Evolutionary conservation across 2,888 invertebrate species (phyloP).

Genomic region (Erannis defoliaria): DNA sequence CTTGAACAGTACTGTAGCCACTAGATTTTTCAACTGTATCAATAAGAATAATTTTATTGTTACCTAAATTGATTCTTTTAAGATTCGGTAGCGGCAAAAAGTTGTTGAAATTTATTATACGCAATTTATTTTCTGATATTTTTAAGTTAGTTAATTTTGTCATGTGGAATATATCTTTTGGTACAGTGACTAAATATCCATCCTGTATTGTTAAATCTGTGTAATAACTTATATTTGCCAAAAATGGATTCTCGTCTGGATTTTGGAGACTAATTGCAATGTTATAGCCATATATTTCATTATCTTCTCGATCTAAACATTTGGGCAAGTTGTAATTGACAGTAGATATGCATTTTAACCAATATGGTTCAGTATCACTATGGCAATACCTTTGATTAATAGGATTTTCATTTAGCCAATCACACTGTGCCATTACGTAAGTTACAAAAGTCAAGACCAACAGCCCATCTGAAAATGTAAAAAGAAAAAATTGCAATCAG

Average conservation of each 20-base stretch:
- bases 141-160: background rate
- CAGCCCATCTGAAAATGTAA: too few relatives aligned
- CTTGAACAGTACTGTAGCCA: background rate
- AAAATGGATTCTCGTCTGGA: slow-evolving; percentile 6
- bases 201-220: background rate
- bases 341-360: background rate
- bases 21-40: background rate
- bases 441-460: too few relatives aligned
- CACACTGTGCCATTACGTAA: too few relatives aligned
- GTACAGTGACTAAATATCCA: slow-evolving; percentile 11
- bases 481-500: too few relatives aligned
- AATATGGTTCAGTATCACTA: too few relatives aligned
- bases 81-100: background rate
- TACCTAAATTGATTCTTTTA: background rate
- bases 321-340: background rate
- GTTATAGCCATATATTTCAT: background rate
- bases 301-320: background rate
- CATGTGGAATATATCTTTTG: slow-evolving; percentile 5
- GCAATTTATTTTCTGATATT: slow-evolving; percentile 10
- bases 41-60: slow-evolving; percentile 6
- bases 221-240: background rate
- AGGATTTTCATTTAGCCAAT: too few relatives aligned
- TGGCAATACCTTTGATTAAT: too few relatives aligned
- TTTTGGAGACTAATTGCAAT: background rate
- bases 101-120: slow-evolving; percentile 5